Evolutionary conservation across 2,797 vertebrate species (phyloP), one percentile per base, ranked within the genome.

Genomic region (Streptopelia turtur): DNA sequence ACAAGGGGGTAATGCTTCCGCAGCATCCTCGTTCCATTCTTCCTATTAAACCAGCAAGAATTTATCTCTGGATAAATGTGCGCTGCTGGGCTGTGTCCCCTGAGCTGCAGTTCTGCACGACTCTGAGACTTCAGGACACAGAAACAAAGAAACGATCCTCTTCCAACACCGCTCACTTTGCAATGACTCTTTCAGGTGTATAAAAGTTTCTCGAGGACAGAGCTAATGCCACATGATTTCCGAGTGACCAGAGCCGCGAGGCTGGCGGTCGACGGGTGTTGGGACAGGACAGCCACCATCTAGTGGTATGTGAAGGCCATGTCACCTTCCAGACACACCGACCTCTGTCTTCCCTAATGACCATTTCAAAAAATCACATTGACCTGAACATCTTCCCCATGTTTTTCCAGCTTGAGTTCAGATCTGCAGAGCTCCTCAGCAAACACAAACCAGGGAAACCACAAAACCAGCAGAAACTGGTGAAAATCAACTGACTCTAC

Each of bases 241-340:
- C 8, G 5, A 10, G 17, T 16, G 72, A 31, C 60, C n/a, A 8
- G 1, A 0, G 18, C 41, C 35, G 66, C 10, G 16, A 37, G 18
- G 14, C 10, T 37, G 11, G 47, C 45, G 33, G 8, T 1, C 50
- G 75, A 27, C 16, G 39, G 22, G 9, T 45, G 69, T 53, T 64
- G 14, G 4, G 74, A 55, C 69, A 83, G 90, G 95, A 90, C 37
- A 96, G 7, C 78, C 93, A 93, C 96, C 95, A 96, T 80, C 95
- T 94, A 96, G 95, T 90, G 95, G 94, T 27, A 88, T 1, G 0
- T 3, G 65, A 80, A 65, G 80, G 92, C 68, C 92, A 95, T 71
- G 94, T 94, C 95, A 95, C 52, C 90, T 83, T 10, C 66, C 70
- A 17, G 24, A 60, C 13, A 22, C 23, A 21, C 20, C 0, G 2